Percentiles rank a stretch among this genome's conserved stretches.
Evolutionary conservation across 2,113 vertebrate genomes (phyloP).

Genomic region (Petrocephalus zakoni): DNA sequence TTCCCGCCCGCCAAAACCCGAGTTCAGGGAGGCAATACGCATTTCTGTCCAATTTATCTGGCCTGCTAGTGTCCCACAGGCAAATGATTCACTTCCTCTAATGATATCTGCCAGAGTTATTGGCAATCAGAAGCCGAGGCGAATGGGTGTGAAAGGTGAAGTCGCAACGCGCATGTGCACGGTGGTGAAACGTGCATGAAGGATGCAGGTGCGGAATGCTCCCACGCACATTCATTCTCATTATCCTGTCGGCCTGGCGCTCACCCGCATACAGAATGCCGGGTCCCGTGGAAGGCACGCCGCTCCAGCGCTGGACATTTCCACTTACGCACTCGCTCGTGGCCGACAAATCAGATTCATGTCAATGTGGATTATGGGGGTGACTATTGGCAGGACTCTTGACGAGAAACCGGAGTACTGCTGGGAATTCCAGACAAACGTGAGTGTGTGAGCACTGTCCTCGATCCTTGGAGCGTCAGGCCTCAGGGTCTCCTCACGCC

Average conservation of each 20-base stretch:
- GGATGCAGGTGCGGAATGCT: too few species aligned
- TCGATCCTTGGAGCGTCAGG: too few species aligned
- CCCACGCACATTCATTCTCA: neutral
- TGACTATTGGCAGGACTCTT: neutral
- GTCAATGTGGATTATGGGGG: neutral
- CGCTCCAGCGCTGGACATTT: neutral
- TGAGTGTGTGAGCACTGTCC: too few species aligned
- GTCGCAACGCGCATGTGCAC: neutral
- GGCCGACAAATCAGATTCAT: neutral
- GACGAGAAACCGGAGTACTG: neutral
- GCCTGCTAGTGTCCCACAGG: neutral
- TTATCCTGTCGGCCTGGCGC: neutral
- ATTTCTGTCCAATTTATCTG: neutral
- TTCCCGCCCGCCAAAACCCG: neutral
- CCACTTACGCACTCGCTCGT: neutral
- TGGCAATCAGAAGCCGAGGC: neutral
- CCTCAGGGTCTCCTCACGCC: neutral
- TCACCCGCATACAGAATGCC: neutral
- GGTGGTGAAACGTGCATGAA: neutral
- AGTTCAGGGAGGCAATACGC: neutral
- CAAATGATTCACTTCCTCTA: conserved; percentile 2
- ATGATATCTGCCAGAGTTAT: neutral
- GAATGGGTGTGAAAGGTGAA: neutral
- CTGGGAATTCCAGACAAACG: neutral
- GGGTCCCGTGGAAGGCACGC: neutral